Percentiles rank a stretch among this genome's conserved stretches.
These are phyloP conservation scores for Linnaemya vulpina DNA, from an alignment of 2,888 invertebrate genomes.

Conservation along the genomic window DNA sequence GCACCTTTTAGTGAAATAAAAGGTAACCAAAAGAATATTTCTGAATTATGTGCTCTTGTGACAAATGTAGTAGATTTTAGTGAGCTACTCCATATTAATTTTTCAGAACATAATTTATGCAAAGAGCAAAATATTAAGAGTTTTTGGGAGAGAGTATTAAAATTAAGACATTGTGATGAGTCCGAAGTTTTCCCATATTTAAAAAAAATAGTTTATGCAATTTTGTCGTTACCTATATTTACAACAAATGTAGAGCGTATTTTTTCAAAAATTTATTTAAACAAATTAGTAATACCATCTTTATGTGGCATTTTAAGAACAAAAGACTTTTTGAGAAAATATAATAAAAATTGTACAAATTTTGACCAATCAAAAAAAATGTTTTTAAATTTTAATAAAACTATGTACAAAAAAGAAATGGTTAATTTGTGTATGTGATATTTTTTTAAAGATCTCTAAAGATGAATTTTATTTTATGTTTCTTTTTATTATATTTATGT, in stretches of 20 bases:
- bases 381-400: conserved; percentile 28
- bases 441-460: background rate
- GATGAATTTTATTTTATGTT: background rate
- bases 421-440: background rate
- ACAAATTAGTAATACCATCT: conserved; percentile 54
- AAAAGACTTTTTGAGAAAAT: conserved; percentile 58
- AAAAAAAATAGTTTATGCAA: conserved; percentile 49
- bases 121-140: conserved; percentile 33
- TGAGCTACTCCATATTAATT: conserved; percentile 23
- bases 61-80: conserved; percentile 40
- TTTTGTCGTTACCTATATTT: conserved; percentile 33
- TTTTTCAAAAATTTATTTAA: conserved; percentile 63
- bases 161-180: conserved; percentile 27
- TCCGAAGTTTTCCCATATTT: conserved; percentile 39
- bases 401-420: conserved; percentile 40
- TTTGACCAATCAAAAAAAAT: conserved; percentile 50
- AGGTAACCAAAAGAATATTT: conserved; percentile 34
- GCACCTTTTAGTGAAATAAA: conserved; percentile 34
- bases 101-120: conserved; percentile 30
- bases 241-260: conserved; percentile 15
- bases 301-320: conserved; percentile 57
- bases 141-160: conserved; percentile 38
- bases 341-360: conserved; percentile 40
- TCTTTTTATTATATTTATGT: background rate
- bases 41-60: conserved; percentile 30